These are phyloP conservation scores for Drosophila asahinai DNA, from an alignment of 1,140 invertebrate genomes.

Conservation along the genomic window DNA sequence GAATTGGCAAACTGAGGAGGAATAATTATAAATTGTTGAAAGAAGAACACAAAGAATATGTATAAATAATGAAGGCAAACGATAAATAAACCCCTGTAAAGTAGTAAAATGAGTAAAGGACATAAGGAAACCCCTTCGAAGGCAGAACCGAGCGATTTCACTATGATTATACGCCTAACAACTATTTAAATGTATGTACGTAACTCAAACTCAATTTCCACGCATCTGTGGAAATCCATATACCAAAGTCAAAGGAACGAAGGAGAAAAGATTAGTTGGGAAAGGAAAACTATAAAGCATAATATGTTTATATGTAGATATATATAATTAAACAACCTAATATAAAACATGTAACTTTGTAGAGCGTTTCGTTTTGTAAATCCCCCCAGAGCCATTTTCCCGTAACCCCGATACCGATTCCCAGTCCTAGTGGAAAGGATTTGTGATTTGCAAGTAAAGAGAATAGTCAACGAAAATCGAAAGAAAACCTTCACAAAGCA, in stretches of 20 bases:
- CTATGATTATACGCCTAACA: constrained; percentile 53
- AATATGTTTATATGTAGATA: constrained; percentile 82
- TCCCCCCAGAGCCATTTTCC: constrained; percentile 18
- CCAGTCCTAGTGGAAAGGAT: constrained; percentile 37
- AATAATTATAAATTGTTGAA: constrained; percentile 67
- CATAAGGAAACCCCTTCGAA: constrained; percentile 26
- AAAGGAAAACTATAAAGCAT: constrained; percentile 55
- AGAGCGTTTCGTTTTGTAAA: constrained; percentile 80
- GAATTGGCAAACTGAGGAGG: constrained; percentile 38
- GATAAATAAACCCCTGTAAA: constrained; percentile 59
- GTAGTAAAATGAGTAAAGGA: constrained; percentile 55
- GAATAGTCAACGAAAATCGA: constrained; percentile 49
- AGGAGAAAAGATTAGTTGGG: constrained; percentile 39
- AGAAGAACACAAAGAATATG: constrained; percentile 50
- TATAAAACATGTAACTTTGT: constrained; percentile 72
- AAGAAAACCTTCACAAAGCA: constrained; percentile 28
- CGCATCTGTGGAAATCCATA: constrained; percentile 76
- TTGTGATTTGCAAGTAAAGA: constrained; percentile 45
- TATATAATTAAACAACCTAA: constrained; percentile 69
- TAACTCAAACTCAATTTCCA: constrained; percentile 80
- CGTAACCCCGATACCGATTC: constrained; percentile 1
- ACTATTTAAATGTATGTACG: constrained; percentile 77
- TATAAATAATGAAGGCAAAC: constrained; percentile 46
- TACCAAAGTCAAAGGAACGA: constrained; percentile 77
- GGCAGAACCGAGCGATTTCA: constrained; percentile 43